Evolutionary conservation across 2,797 vertebrate species (phyloP), one percentile per base, ranked within the genome.

Genomic region (Apogon talboti): DNA sequence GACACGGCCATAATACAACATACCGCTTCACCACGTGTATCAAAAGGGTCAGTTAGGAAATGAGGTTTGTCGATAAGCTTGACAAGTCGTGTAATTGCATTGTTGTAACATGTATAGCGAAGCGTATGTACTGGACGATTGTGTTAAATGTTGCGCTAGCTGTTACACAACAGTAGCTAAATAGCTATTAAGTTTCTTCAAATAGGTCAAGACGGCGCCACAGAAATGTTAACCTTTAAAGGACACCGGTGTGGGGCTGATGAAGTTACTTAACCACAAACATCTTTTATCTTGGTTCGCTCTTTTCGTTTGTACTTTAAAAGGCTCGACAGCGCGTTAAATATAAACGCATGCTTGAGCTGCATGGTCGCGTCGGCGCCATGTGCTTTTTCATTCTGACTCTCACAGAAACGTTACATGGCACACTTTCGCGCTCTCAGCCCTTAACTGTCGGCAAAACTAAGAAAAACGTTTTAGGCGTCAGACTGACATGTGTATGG

Each of bases 301-400:
- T n/a, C 0, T 11, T 0, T n/a, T n/a, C 12, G 7, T 16, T 16
- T 1, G 0, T 9, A 9, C 0, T 0, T 35, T 0, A 12, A 6
- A 9, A 38, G 3, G 19, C 47, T 38, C 2, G 2, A 5, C 0
- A 4, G 6, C 30, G 21, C 7, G 53, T 12, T 33, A 1, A 40
- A 16, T 16, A n/a, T 63, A 11, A 38, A 41, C n/a, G 45, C n/a
- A 24, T 30, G 46, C 47, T 80, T 33, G 6, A 71, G 53, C 30
- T 15, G 58, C 37, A 44, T 1, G 47, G 46, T 73, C 60, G 60
- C 46, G 46, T 43, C 60, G 61, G 21, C 74, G 82, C 90, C 91
- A 92, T 87, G 91, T 92, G 91, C 86, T 92, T 73, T 28, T 45
- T 49, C 48, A 67, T 37, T 54, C 53, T 48, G 43, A 50, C 37